Conservation (phyloP, 2,888 invertebrate species). For the Hoplodrina blanda region DNA sequence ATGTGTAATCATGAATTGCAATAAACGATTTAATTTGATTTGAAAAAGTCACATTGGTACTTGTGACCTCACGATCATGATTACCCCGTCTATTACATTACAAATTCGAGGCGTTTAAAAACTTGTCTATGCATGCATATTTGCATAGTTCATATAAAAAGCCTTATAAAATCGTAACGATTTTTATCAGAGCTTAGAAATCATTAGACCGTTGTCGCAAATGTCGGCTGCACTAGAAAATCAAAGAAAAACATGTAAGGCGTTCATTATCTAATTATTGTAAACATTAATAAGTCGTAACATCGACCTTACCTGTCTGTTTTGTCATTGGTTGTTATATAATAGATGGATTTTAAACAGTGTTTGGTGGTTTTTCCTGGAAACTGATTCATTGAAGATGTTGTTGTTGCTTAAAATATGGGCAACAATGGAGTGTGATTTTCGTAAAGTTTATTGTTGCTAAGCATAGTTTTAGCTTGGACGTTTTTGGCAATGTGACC, state of each 20-base stretch:
- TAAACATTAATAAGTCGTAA: conserved; percentile 49
- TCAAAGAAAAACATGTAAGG: conserved; percentile 15
- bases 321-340: conserved; percentile 10
- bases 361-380: conserved; percentile 3
- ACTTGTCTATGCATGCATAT: conserved; percentile 30
- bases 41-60: too few species aligned
- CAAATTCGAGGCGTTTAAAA: conserved; percentile 11
- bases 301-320: conserved; percentile 38
- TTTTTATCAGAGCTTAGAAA: conserved; percentile 45
- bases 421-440: neutral
- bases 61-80: too few species aligned
- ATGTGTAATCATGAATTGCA: too few species aligned
- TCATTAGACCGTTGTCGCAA: conserved; percentile 18
- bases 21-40: too few species aligned
- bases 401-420: neutral
- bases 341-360: conserved; percentile 25
- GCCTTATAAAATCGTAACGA: conserved; percentile 33
- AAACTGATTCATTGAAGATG: neutral
- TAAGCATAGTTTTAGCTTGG: too few species aligned
- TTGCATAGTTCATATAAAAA: conserved; percentile 45
- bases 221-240: conserved; percentile 22
- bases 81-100: neutral
- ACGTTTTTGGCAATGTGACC: too few species aligned
- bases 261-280: conserved; percentile 59
- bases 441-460: neutral